phyloP scores from a whole-genome alignment of 2,888 invertebrate species.

The Xestoiulus laeticollis region DNA sequence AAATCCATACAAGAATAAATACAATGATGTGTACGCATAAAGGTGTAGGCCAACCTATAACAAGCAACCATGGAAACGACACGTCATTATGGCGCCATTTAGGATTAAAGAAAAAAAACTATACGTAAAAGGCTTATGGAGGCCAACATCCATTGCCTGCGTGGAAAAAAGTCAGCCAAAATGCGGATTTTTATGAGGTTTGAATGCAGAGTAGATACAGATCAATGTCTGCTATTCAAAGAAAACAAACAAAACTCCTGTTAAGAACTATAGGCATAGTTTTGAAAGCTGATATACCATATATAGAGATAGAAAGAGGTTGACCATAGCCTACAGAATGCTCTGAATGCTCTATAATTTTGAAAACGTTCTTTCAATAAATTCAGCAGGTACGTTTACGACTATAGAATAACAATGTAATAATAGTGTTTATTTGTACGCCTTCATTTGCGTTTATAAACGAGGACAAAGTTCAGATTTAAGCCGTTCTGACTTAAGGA shows the following conservation, averaged over 20 bases:
- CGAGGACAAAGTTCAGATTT: too few species aligned
- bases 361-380: not conserved
- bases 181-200: slow-evolving; percentile 27
- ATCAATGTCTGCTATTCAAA: not conserved
- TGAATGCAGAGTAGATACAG: not conserved
- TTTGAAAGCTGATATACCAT: not conserved
- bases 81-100: slow-evolving; percentile 34
- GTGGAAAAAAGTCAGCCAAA: not conserved
- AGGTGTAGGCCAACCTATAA: not conserved
- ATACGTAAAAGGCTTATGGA: not conserved
- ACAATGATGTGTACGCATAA: not conserved
- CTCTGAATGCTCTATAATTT: not conserved
- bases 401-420: not conserved
- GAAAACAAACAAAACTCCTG: not conserved
- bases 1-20: slow-evolving; percentile 24
- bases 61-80: slow-evolving; percentile 38
- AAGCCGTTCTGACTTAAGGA: too few species aligned
- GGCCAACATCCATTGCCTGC: not conserved
- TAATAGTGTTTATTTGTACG: too few species aligned
- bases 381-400: not conserved
- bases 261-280: not conserved
- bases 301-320: not conserved
- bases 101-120: slow-evolving; percentile 15
- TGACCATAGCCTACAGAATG: not conserved
- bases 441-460: too few species aligned